Conservation (phyloP, 2,113 vertebrate genomes). For the Rissa tridactyla region DNA sequence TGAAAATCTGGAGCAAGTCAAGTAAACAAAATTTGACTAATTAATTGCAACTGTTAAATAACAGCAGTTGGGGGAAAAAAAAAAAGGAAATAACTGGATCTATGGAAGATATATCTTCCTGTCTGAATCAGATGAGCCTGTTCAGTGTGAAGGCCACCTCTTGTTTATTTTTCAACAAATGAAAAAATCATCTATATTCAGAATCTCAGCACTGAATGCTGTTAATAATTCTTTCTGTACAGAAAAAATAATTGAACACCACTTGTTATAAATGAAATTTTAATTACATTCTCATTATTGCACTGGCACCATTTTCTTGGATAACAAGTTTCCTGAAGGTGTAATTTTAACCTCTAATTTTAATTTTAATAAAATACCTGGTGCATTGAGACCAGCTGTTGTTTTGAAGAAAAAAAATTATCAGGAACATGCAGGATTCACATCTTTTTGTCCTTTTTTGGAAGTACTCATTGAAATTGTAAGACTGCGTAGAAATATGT, state of each 20-base stretch:
- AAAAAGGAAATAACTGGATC: neutral
- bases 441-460: neutral
- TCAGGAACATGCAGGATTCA: neutral
- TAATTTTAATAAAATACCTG: slow-evolving; percentile 35
- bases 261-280: slow-evolving; percentile 39
- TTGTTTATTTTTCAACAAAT: neutral
- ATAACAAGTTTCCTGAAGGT: slow-evolving; percentile 50
- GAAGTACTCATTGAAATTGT: neutral
- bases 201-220: slow-evolving; percentile 1
- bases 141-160: neutral
- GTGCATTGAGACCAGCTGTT: neutral
- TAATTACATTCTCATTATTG: slow-evolving; percentile 52
- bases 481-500: neutral
- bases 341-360: slow-evolving; percentile 47
- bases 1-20: neutral
- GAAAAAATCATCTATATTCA: neutral
- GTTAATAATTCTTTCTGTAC: slow-evolving; percentile 43
- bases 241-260: slow-evolving; percentile 50
- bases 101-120: neutral
- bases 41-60: neutral
- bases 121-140: neutral
- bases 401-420: neutral
- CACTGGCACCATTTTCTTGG: slow-evolving; percentile 23
- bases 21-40: neutral
- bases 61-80: neutral